Evolutionary conservation across 2,113 vertebrate species (phyloP).

Genomic region (Gnathonemus longibarbis): DNA sequence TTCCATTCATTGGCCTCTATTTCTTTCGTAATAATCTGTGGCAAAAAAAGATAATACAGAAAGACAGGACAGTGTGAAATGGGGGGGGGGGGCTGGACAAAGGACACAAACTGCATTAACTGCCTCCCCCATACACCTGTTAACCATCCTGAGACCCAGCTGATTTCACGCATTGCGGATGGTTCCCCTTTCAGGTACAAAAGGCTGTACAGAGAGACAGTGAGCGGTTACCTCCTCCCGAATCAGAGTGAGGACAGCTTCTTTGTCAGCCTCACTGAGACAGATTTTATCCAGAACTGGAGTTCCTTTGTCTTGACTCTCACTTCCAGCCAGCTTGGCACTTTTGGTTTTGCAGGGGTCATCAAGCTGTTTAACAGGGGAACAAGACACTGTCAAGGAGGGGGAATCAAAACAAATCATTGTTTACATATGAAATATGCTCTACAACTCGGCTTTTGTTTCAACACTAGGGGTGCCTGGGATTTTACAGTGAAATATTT

Average conservation of each 20-base stretch:
- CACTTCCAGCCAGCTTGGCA: slow-evolving; percentile 34
- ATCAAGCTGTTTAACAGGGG: slow-evolving; percentile 38
- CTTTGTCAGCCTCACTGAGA: slow-evolving; percentile 80
- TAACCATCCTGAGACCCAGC: not conserved
- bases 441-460: not conserved
- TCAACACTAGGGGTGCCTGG: not conserved
- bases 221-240: slow-evolving; percentile 76
- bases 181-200: not conserved
- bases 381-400: slow-evolving; percentile 3
- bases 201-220: not conserved
- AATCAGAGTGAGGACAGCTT: slow-evolving; percentile 78
- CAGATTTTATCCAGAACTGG: slow-evolving; percentile 62
- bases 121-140: not conserved
- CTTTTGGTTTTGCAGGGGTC: slow-evolving; percentile 31
- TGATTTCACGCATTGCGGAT: not conserved
- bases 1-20: slow-evolving; percentile 89
- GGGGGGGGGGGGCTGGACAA: not conserved
- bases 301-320: slow-evolving; percentile 42
- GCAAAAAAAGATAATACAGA: slow-evolving; percentile 9
- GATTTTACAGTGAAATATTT: not conserved
- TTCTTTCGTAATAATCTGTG: slow-evolving; percentile 89
- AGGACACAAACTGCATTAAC: not conserved
- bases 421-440: not conserved
- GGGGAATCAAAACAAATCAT: not conserved
- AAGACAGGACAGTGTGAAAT: not conserved